Base-by-base conservation (phyloP, 2,113 vertebrate species). In the Crotalus tigris region DNA sequence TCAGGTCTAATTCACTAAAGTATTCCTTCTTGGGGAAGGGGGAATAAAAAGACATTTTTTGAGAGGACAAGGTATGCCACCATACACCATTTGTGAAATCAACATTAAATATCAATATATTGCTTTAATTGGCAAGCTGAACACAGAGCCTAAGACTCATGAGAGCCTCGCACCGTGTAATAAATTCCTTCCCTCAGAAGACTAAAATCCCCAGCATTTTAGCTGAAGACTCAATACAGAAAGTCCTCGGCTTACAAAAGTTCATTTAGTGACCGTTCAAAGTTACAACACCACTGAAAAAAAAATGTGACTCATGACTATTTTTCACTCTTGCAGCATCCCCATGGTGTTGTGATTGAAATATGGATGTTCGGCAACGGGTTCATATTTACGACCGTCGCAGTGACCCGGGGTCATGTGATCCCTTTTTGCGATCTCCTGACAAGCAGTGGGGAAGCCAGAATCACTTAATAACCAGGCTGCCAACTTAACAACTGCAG, bases 1-100 rank as follows among this genome's bases (percentile, higher is more conserved):
- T 98, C 96, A 99, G 97, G 95, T 97, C 98, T 29, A 99, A 97
- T 95, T 99, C 99, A 17, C 97, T 94, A 96, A 98, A 99, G 55
- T 97, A 98, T 95, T 98, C 98, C 95, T 98, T 98, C 99, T 99
- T 97, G 92, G 97, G 97, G 4, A 11, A 8, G 49, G 1, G 1
- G 91, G 97, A 33, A 49, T 93, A 94, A 93, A 12, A 86, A 53
- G 3, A 53, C 0, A 3, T 75, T 94, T 64, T 89, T 93, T 55
- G 93, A 94, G 23, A 51, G 85, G 24, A 26, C 26, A 49, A 17
- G 26, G 1, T 87, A 1, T 17, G 86, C 24, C 49, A 87, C 13
- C 0, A 0, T 54, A 15, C 1, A 26, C 46, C 49, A 54, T 19
- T 33, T 33, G 51, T 19, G 24, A n/a, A n/a, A 88, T 33, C 61